A percentile compares a stretch with the other conserved stretches of the same genome.
phyloP scores from a whole-genome alignment of 1,140 invertebrate genomes.

The Leptinotarsa texana region DNA sequence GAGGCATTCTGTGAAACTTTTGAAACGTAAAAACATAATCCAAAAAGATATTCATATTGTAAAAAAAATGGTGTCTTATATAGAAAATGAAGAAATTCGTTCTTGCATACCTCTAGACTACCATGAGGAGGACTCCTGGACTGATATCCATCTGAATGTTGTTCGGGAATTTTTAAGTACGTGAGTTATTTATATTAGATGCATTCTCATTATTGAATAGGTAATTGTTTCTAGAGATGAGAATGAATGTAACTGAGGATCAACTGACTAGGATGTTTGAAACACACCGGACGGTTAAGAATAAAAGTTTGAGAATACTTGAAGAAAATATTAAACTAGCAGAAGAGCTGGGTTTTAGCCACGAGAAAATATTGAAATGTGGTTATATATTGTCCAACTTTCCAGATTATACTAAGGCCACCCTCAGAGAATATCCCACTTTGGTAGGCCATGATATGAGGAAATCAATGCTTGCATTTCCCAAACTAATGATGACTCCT shows the following conservation, averaged over 20 bases:
- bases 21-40: slow-evolving; percentile 25
- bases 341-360: slow-evolving; percentile 43
- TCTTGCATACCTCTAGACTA: slow-evolving; percentile 21
- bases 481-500: slow-evolving; percentile 57
- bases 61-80: slow-evolving; percentile 27
- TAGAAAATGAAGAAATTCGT: slow-evolving; percentile 28
- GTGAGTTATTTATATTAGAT: not conserved
- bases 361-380: slow-evolving; percentile 57
- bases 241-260: slow-evolving; percentile 56
- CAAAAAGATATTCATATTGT: slow-evolving; percentile 23
- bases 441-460: slow-evolving; percentile 57
- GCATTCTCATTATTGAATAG: not conserved
- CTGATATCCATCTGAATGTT: slow-evolving; percentile 31
- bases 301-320: slow-evolving; percentile 58
- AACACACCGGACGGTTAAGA: slow-evolving; percentile 58
- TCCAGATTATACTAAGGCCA: slow-evolving; percentile 56
- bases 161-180: slow-evolving; percentile 32
- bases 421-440: slow-evolving; percentile 55
- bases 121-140: slow-evolving; percentile 19
- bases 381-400: slow-evolving; percentile 58
- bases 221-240: slow-evolving; percentile 51
- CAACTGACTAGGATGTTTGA: slow-evolving; percentile 55
- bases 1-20: not conserved
- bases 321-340: slow-evolving; percentile 57
- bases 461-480: slow-evolving; percentile 56